A percentile compares a stretch with the other conserved stretches of the same genome.
Conservation (phyloP, 2,888 invertebrate genomes). For the Rhamnusium bicolor region DNA sequence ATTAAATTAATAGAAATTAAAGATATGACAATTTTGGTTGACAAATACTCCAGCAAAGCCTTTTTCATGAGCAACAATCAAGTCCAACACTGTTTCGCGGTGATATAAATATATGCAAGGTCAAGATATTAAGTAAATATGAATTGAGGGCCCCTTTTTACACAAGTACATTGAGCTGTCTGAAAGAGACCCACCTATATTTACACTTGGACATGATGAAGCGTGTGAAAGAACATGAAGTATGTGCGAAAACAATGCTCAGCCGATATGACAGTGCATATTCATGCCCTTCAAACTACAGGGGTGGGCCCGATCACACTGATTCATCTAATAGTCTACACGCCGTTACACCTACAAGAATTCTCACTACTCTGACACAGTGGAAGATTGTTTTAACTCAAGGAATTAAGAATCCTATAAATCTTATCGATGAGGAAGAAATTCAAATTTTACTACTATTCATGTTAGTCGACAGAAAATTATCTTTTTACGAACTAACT, state of each 20-base stretch:
- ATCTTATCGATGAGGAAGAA: too few species aligned
- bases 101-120: conserved; percentile 43
- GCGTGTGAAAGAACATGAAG: conserved; percentile 62
- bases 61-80: too few species aligned
- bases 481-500: too few species aligned
- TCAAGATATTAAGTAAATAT: conserved; percentile 51
- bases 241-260: conserved; percentile 63
- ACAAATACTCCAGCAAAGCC: too few species aligned
- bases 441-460: too few species aligned
- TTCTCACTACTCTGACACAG: conserved; percentile 19
- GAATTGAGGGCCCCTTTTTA: conserved; percentile 50
- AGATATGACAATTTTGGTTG: too few species aligned
- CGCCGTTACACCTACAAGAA: conserved; percentile 37
- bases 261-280: conserved; percentile 57
- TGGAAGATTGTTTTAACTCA: conserved; percentile 13
- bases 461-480: too few species aligned
- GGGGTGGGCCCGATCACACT: conserved; percentile 53
- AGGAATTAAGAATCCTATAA: too few species aligned
- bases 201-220: conserved; percentile 60
- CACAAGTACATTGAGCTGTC: conserved; percentile 61
- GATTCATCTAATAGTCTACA: conserved; percentile 46
- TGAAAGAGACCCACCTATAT: conserved; percentile 63
- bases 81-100: neutral
- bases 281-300: conserved; percentile 50
- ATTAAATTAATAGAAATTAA: too few species aligned